Evolutionary conservation across 1,140 invertebrate species (phyloP), one percentile per base, ranked within the genome.

Genomic region (Conopomorpha cramerella): DNA sequence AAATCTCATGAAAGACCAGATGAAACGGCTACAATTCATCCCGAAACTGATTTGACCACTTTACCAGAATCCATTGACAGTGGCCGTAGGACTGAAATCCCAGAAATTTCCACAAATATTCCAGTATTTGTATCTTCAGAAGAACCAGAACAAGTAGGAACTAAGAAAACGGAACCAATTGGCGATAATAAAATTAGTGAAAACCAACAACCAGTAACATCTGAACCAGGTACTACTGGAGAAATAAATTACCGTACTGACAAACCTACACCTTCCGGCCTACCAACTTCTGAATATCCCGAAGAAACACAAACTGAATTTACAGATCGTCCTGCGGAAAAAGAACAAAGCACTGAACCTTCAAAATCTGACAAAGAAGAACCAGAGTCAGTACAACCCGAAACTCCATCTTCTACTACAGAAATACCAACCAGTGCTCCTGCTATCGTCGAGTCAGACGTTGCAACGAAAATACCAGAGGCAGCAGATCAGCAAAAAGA

Each of bases 291-390:
- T 18, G 32, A 23, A 34, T 7, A 19, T 18, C 11, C 2, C 3
- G 32, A 25, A 23, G 14, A 12, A 13, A 33, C 29, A 23, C 28
- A 29, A 8, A 37, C 30, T 31, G 38, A 35, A 34, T n/a, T n/a
- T n/a, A n/a, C n/a, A n/a, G 13, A 30, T 11, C 30, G 15, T 14
- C 14, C 32, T 14, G 14, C 29, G 8, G 31, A 28, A 11, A 28
- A 4, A 12, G 36, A 30, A 16, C 26, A 39, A 8, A 13, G 18
- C n/a, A 31, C 42, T 30, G 41, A 37, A 18, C 14, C 19, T 3
- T 15, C 23, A 31, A 41, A 49, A 32, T 34, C 26, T 23, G 38
- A 36, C 43, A 32, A 45, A 36, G 14, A 43, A 37, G 42, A 23
- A 27, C 18, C 14, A 12, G 14, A 39, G 42, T 1, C 34, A 7